These are phyloP conservation scores for Melanotaenia pygmaea DNA, from an alignment of 2,797 vertebrate genomes.

Conservation along the genomic window DNA sequence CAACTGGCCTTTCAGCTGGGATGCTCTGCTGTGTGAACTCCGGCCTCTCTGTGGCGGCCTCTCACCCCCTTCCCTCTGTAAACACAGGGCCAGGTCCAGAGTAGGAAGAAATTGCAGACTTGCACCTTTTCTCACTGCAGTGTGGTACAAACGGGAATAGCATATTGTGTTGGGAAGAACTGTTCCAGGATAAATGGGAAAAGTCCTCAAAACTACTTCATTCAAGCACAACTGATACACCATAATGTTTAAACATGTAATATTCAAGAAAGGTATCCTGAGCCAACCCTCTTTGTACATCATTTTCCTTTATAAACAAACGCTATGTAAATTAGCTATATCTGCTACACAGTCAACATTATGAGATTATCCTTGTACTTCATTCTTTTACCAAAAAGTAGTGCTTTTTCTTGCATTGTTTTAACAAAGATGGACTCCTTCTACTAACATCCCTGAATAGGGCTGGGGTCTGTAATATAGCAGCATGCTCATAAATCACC, in stretches of 20 bases:
- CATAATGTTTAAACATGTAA: constrained; percentile 38
- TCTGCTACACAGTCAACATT: constrained; percentile 45
- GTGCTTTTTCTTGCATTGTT: constrained; percentile 54
- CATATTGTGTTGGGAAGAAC: not conserved
- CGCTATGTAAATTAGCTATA: constrained; percentile 50
- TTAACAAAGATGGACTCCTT: constrained; percentile 55
- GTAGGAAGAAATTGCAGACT: constrained; percentile 39
- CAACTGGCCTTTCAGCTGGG: constrained; percentile 77
- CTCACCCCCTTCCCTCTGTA: constrained; percentile 29
- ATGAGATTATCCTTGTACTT: constrained; percentile 55
- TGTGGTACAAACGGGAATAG: not conserved
- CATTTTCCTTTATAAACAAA: constrained; percentile 50
- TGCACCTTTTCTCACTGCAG: constrained; percentile 27
- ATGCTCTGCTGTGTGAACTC: constrained; percentile 57
- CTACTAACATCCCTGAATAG: constrained; percentile 62
- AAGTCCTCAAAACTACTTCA: not conserved
- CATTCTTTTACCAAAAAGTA: constrained; percentile 63
- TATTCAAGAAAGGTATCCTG: constrained; percentile 45
- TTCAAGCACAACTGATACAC: constrained; percentile 15
- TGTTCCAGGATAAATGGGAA: constrained; percentile 4
- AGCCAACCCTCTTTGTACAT: constrained; percentile 10
- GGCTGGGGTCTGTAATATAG: constrained; percentile 73
- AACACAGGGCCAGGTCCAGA: constrained; percentile 34
- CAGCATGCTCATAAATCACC: constrained; percentile 80
- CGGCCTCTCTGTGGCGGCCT: constrained; percentile 36